Base-by-base conservation (phyloP, 2,888 invertebrate genomes). In the Monochamus alternatus region DNA sequence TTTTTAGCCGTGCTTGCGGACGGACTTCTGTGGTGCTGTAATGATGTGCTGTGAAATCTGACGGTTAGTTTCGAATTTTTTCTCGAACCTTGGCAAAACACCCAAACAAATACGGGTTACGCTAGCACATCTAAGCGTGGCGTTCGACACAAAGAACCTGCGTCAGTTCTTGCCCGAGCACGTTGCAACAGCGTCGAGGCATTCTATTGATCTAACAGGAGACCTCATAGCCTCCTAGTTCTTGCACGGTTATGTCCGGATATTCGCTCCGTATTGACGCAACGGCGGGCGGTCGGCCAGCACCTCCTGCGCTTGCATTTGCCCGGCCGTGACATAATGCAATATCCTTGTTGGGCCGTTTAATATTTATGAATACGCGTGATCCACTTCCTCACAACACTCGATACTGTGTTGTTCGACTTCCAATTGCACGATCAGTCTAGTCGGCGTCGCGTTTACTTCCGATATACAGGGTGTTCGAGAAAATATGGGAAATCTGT, bases 281-380 rank as follows among this genome's bases (percentile, higher is more conserved):
- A 63, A 64, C 64, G 12, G 47, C 8, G 47, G 47, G 22, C 64
- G 30, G 44, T 38, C n/a, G 14, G 22, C 12, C 63, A n/a, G 44
- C 64, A 22, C 62, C 43, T 43, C 43, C 8, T n/a, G 38, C 62
- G 5, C 38, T 43, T 32, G 55, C 52, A 58, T 69, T 75, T 75
- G 73, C 52, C 72, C 62, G 44, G 75, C 72, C 71, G 66, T 74
- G 68, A 59, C 64, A 55, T 75, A 77, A 68, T 55, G 77, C 70
- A 77, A 77, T 77, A 75, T 77, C 77, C 77, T 75, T 65, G 68
- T 75, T 75, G 64, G 66, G 67, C 71, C 72, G 67, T 68, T 74
- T 69, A 68, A 73, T 63, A 63, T 60, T 70, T 71, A 60, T 59
- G 32, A 71, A 71, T 43, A 38, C 30, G 59, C 63, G n/a, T 62